phyloP scores from a whole-genome alignment of 2,888 invertebrate genomes.

The Harpagoxenus sublaevis region DNA sequence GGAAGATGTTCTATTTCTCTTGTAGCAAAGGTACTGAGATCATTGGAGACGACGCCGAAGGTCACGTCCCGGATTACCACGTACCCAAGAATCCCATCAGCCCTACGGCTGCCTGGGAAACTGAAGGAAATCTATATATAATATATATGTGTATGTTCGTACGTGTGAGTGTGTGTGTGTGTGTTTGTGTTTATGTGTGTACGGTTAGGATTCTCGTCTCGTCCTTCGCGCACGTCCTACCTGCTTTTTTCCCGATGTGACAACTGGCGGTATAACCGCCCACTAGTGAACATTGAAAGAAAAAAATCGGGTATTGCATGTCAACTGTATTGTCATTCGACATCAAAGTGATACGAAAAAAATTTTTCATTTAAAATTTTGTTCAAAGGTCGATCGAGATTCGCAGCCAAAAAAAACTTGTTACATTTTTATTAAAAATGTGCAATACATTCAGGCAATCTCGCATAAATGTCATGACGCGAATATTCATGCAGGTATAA shows the following conservation, averaged over 20 bases:
- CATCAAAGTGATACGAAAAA: conserved; percentile 2
- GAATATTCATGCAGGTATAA: conserved; percentile 1
- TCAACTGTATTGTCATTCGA: conserved; percentile 18
- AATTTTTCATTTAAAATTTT: conserved; percentile 4
- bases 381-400: neutral
- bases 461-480: neutral
- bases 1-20: neutral
- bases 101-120: conserved; percentile 22
- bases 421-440: conserved; percentile 3
- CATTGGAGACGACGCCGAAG: conserved; percentile 32
- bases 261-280: neutral
- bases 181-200: neutral
- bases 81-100: conserved; percentile 14
- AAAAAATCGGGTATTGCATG: conserved; percentile 19
- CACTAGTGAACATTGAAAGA: conserved; percentile 15
- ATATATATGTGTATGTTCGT: neutral
- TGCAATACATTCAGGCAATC: neutral
- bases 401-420: no score
- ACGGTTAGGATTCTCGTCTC: neutral
- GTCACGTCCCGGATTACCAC: conserved; percentile 46
- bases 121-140: conserved; percentile 8
- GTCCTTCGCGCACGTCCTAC: conserved; percentile 12
- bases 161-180: neutral
- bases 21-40: conserved; percentile 11
- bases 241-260: conserved; percentile 16